Evolutionary conservation across 2,888 invertebrate genomes (phyloP).

Genomic region (Timandra comae): DNA sequence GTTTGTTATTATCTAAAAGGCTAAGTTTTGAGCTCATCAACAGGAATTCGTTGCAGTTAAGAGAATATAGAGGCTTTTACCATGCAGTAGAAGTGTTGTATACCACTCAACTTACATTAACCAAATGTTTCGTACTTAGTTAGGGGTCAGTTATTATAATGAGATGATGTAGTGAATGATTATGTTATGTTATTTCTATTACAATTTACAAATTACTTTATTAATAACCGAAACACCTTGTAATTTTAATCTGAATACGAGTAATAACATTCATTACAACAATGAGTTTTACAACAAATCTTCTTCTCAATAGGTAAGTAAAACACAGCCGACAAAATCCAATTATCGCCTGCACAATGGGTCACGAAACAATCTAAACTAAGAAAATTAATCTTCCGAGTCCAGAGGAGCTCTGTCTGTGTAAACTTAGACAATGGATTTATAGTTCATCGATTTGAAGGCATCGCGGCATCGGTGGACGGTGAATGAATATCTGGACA

Average conservation of each 20-base stretch:
- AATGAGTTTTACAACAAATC: constrained; percentile 35
- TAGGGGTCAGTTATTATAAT: too few relatives aligned
- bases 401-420: constrained; percentile 70
- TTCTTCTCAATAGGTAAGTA: constrained; percentile 59
- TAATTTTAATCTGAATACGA: constrained; percentile 13
- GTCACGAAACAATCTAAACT: constrained; percentile 77
- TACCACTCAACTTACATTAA: too few relatives aligned
- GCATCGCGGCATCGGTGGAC: constrained; percentile 48
- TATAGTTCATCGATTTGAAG: constrained; percentile 74
- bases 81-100: too few relatives aligned
- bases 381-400: constrained; percentile 77
- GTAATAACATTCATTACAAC: constrained; percentile 33
- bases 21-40: too few relatives aligned
- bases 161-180: too few relatives aligned
- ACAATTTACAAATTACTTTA: too few relatives aligned
- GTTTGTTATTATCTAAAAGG: too few relatives aligned
- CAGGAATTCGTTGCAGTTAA: too few relatives aligned
- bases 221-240: too few relatives aligned
- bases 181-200: too few relatives aligned
- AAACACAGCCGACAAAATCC: constrained; percentile 72
- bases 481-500: constrained; percentile 38
- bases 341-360: constrained; percentile 75
- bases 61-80: too few relatives aligned
- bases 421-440: constrained; percentile 76
- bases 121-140: too few relatives aligned